These are phyloP conservation scores for Gasterosteus nipponicus DNA, from an alignment of 2,113 vertebrate genomes.

Conservation along the genomic window DNA sequence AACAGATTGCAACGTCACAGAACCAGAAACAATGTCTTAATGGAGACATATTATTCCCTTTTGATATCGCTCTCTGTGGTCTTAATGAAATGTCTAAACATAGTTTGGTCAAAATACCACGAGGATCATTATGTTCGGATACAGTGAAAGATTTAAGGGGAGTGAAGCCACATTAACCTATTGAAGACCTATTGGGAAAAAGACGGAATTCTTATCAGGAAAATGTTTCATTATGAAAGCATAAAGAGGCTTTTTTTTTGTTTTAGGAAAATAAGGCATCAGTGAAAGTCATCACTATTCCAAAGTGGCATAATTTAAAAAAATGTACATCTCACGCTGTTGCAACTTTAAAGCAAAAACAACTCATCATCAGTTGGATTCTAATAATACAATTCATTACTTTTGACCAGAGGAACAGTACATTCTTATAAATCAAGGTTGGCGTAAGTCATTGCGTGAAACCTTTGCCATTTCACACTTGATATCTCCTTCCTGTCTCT, in stretches of 20 bases:
- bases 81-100: no score
- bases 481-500: neutral
- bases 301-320: neutral
- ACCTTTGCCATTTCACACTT: neutral
- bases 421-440: neutral
- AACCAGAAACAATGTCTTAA: neutral
- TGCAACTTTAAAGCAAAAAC: neutral
- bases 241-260: neutral
- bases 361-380: neutral
- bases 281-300: neutral
- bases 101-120: no score
- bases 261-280: neutral
- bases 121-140: no score
- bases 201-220: no score
- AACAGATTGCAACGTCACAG: neutral
- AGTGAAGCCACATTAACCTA: no score
- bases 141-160: no score
- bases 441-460: neutral
- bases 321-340: no score
- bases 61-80: no score
- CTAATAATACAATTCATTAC: neutral
- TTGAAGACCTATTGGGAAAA: no score
- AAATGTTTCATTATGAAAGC: neutral
- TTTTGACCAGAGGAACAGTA: neutral
- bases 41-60: no score